Evolutionary conservation across 2,888 invertebrate genomes (phyloP).

Genomic region (Clunio marinus): DNA sequence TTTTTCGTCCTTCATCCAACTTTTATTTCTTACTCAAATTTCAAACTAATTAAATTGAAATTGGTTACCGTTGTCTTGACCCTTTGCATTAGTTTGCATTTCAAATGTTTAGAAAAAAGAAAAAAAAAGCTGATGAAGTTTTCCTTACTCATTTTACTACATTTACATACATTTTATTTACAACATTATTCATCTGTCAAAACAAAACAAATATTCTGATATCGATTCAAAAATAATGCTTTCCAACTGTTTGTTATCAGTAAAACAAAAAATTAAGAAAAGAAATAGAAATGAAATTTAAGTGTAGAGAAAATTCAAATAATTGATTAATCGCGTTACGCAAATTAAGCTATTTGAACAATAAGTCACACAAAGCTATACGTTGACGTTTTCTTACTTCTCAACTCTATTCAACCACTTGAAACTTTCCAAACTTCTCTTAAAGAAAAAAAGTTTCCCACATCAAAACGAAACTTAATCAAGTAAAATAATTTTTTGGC

Average conservation of each 20-base stretch:
- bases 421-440: slow-evolving; percentile 20
- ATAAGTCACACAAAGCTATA: slow-evolving; percentile 18
- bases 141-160: too few relatives aligned
- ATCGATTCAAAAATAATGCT: background rate
- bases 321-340: slow-evolving; percentile 28
- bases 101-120: too few relatives aligned
- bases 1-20: background rate
- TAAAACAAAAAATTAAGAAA: background rate
- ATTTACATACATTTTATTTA: too few relatives aligned
- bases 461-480: slow-evolving; percentile 25
- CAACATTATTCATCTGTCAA: too few relatives aligned
- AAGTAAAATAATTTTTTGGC: slow-evolving; percentile 16
- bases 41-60: background rate
- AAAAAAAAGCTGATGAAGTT: too few relatives aligned
- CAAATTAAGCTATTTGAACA: slow-evolving; percentile 19
- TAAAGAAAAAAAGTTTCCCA: slow-evolving; percentile 31
- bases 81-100: too few relatives aligned
- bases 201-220: background rate
- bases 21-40: background rate
- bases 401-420: too few relatives aligned
- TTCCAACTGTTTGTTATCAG: slow-evolving; percentile 5
- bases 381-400: slow-evolving; percentile 20
- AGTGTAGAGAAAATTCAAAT: background rate
- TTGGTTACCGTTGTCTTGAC: too few relatives aligned
- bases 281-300: background rate